Base-by-base conservation (phyloP, 2,888 invertebrate genomes). In the Parelbella ahira region DNA sequence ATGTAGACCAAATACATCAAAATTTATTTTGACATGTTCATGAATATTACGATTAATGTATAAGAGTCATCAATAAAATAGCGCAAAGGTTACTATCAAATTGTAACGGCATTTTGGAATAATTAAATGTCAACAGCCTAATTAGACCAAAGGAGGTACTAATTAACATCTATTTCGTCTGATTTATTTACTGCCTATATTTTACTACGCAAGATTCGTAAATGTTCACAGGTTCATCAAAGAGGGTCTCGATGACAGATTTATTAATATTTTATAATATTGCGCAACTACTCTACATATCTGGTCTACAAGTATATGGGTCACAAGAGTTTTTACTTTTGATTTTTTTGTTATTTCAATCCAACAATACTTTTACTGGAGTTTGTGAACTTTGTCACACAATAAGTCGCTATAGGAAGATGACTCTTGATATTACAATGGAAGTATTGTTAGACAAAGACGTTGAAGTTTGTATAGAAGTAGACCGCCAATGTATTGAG, bases 1-100 rank as follows among this genome's bases (percentile, higher is more conserved):
- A 18, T 28, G 11, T 44, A 3, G 20, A 42, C 37, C 37, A 28
- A 28, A 47, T 47, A 39, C 33, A 37, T 44, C 38, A 37, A 34
- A 37, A 30, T 47, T 27, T 28, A n/a, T n/a, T 42, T 48, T 47
- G 49, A 50, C 45, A 52, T 50, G n/a, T 48, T 47, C 28, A 28
- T 36, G 30, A 42, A 46, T 36, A 24, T 37, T 33, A 8, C 9
- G 33, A 24, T 12, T 44, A 45, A 51, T 50, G 49, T 49, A 53
- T 48, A 19, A 6, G 13, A 15, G 7, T 27, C 32, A 42, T 42
- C 33, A 42, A 34, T 33, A 34, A 21, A 25, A 34, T 28, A 25
- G 18, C 20, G 10, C 20, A 34, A 41, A 41, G 41, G 41, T 34
- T 33, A 34, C 3, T 33, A 9, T 10, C 28, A 12, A 20, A 34